A percentile compares a stretch with the other conserved stretches of the same genome.
These are phyloP conservation scores for Vicugna pacos DNA, from an alignment of 2,113 vertebrate genomes.

Conservation along the genomic window DNA sequence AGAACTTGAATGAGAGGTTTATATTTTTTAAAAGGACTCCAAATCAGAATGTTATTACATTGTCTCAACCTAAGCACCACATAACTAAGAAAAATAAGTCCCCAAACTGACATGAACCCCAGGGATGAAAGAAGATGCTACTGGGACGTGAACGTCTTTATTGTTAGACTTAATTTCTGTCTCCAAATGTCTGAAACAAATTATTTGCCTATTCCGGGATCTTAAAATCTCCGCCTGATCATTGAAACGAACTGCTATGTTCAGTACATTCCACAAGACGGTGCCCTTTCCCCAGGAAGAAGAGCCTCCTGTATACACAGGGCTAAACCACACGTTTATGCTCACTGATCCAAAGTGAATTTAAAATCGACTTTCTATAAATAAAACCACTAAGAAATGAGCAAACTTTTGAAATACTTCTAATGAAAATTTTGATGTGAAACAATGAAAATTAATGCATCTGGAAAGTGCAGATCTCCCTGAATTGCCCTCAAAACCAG, in stretches of 20 bases:
- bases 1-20: conserved; percentile 1
- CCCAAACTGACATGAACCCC: not conserved
- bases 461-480: not conserved
- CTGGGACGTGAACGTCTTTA: conserved; percentile 1
- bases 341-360: not conserved
- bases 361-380: not conserved
- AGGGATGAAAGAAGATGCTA: not conserved
- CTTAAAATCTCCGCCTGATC: not conserved
- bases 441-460: not conserved
- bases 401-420: not conserved
- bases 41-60: not conserved
- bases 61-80: not conserved
- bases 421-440: not conserved
- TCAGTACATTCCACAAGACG: conserved; percentile 81
- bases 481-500: not conserved
- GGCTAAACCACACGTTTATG: rapidly evolving
- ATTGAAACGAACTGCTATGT: conserved; percentile 55
- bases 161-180: not conserved
- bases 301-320: not conserved
- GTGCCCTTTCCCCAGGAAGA: conserved; percentile 77
- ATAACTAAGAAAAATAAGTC: not conserved
- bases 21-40: conserved; percentile 24
- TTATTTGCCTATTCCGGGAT: not conserved
- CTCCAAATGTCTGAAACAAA: not conserved
- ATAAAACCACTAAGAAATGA: not conserved